These are phyloP conservation scores for Neoascia interrupta DNA, from an alignment of 2,888 invertebrate genomes.

Conservation along the genomic window DNA sequence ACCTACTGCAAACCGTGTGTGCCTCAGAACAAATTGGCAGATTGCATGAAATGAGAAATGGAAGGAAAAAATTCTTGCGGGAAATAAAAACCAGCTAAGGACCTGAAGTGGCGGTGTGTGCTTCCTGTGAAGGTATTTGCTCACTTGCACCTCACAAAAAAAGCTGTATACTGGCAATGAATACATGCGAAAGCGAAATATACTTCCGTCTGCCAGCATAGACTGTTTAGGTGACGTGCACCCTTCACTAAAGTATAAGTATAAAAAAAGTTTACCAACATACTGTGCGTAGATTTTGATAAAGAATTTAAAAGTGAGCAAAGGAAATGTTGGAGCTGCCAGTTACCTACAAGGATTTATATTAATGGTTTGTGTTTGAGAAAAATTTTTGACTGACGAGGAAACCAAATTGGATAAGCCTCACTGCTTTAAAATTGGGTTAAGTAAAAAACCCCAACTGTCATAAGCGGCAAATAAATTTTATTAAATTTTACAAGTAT, in stretches of 20 bases:
- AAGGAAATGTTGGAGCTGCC: conserved; percentile 14
- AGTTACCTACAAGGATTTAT: neutral
- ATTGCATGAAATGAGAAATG: conserved; percentile 24
- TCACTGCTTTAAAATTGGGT: no score
- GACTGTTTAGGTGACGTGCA: conserved; percentile 37
- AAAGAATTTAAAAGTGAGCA: conserved; percentile 18
- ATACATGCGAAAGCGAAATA: conserved; percentile 12
- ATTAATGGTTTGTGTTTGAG: neutral
- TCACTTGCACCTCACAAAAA: conserved; percentile 14
- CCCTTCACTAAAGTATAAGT: conserved; percentile 29
- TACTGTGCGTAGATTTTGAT: conserved; percentile 30
- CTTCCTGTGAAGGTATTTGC: conserved; percentile 5
- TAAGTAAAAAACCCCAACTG: no score
- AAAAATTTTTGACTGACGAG: neutral
- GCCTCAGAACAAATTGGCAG: conserved; percentile 40
- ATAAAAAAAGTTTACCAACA: no score
- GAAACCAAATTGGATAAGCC: no score
- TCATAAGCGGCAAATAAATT: no score
- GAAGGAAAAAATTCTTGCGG: neutral
- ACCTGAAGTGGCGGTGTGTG: conserved; percentile 21
- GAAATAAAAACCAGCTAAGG: conserved; percentile 19
- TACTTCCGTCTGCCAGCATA: conserved; percentile 16
- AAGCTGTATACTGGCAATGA: conserved; percentile 7
- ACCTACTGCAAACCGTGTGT: conserved; percentile 40
- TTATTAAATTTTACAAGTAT: no score